phyloP scores from a whole-genome alignment of 2,888 invertebrate genomes.

The Platycnemis pennipes region DNA sequence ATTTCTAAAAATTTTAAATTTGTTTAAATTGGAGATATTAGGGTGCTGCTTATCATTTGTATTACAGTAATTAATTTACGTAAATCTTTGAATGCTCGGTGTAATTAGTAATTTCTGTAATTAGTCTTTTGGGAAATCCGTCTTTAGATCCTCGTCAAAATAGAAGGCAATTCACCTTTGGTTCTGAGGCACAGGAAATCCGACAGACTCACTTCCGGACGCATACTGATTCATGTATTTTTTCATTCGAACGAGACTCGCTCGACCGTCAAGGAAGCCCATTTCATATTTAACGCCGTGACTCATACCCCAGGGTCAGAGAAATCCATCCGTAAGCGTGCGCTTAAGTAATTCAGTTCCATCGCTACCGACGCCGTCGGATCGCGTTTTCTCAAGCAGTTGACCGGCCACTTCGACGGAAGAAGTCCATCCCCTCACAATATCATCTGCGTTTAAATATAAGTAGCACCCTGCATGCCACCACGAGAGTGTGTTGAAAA shows the following conservation, averaged over 20 bases:
- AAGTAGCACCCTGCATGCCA: no score
- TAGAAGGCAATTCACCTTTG: not conserved
- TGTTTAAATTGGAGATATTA: no score
- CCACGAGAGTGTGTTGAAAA: no score
- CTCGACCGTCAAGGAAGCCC: constrained; percentile 30
- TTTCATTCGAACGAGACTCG: not conserved
- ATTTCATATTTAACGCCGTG: constrained; percentile 19
- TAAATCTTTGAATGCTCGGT: no score
- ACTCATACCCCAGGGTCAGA: constrained; percentile 30
- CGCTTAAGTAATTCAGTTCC: not conserved
- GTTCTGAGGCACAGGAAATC: not conserved
- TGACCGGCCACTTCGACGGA: not conserved
- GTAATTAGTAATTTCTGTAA: not conserved
- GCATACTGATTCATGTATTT: not conserved
- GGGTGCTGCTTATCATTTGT: no score
- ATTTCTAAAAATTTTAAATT: no score
- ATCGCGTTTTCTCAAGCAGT: not conserved
- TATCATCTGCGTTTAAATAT: no score
- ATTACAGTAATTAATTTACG: no score
- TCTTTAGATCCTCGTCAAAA: not conserved
- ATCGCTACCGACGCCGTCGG: not conserved
- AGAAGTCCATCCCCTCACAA: not conserved
- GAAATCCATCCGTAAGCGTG: not conserved
- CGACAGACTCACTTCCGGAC: not conserved
- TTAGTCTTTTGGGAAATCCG: not conserved